These are phyloP conservation scores for Bergia sp. DNA, from an alignment of 92 coral and sea anemone species.

Conservation along the genomic window DNA sequence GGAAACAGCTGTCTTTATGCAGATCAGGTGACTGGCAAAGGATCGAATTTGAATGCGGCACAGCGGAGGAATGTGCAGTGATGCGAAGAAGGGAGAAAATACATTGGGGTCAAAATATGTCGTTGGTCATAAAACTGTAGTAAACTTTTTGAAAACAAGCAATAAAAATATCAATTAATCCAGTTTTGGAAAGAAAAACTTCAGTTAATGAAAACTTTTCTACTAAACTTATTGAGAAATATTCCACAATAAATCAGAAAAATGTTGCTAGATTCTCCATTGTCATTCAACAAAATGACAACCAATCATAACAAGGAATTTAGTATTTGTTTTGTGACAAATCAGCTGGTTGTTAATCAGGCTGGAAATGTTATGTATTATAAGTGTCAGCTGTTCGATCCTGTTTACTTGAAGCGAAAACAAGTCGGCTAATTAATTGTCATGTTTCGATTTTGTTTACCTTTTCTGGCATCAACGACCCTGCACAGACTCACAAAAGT, in stretches of 20 bases:
- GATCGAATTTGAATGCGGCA: conserved; percentile 90
- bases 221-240: not conserved
- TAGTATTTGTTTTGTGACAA: conserved; percentile 30
- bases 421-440: not conserved
- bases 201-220: not conserved
- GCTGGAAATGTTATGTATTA: not conserved
- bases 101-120: not conserved
- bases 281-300: not conserved
- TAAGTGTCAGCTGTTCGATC: not conserved
- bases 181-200: not conserved
- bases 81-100: conserved; percentile 57
- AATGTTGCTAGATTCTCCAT: not conserved
- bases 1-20: conserved; percentile 91
- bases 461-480: no score
- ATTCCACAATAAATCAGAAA: not conserved
- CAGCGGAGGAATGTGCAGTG: conserved; percentile 89
- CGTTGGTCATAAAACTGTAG: not conserved
- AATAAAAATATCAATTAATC: not conserved
- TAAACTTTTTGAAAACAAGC: not conserved
- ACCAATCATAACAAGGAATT: conserved; percentile 21
- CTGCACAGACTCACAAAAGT: no score
- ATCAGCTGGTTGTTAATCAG: not conserved
- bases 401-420: not conserved
- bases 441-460: no score
- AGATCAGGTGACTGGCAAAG: conserved; percentile 90